Evolutionary conservation across 1,140 invertebrate genomes (phyloP).

Genomic region (Oncopodura yosiiana): DNA sequence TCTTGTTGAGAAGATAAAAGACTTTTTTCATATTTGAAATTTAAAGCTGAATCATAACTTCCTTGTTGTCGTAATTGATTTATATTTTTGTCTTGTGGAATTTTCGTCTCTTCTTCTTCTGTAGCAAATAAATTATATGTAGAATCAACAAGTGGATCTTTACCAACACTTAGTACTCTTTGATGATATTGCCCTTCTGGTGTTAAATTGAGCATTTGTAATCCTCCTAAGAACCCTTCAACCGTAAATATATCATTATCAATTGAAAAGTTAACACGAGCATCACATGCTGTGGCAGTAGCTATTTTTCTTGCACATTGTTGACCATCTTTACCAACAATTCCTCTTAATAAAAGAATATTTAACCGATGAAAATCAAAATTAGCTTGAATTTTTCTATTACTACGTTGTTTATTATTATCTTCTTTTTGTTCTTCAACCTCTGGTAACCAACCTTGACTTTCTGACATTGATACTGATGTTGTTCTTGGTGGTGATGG

Average conservation of each 20-base stretch:
- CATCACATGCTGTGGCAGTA: conserved; percentile 81
- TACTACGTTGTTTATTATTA: not conserved
- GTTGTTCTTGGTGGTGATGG: not conserved
- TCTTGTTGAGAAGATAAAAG: not conserved
- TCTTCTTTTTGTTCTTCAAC: not conserved
- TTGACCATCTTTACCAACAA: conserved; percentile 55
- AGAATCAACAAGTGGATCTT: conserved; percentile 56
- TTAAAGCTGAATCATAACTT: conserved; percentile 45
- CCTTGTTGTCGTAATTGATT: too few relatives aligned
- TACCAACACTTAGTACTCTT: conserved; percentile 72
- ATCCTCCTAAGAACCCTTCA: conserved; percentile 75
- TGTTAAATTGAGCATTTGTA: conserved; percentile 79
- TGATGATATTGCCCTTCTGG: conserved; percentile 65
- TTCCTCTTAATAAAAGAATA: conserved; percentile 69
- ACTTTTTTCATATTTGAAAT: conserved; percentile 47
- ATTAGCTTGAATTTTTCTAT: conserved; percentile 51
- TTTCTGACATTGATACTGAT: not conserved
- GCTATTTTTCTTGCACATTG: conserved; percentile 77
- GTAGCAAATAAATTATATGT: conserved; percentile 37
- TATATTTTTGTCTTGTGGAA: not conserved
- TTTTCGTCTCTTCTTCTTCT: conserved; percentile 38
- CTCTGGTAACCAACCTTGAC: not conserved
- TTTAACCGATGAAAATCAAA: conserved; percentile 89
- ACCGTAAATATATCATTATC: conserved; percentile 54
- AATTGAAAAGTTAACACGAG: conserved; percentile 77